Evolutionary conservation across 2,113 vertebrate genomes (phyloP), one percentile per base, ranked within the genome.

Genomic region (Scolopax mira): DNA sequence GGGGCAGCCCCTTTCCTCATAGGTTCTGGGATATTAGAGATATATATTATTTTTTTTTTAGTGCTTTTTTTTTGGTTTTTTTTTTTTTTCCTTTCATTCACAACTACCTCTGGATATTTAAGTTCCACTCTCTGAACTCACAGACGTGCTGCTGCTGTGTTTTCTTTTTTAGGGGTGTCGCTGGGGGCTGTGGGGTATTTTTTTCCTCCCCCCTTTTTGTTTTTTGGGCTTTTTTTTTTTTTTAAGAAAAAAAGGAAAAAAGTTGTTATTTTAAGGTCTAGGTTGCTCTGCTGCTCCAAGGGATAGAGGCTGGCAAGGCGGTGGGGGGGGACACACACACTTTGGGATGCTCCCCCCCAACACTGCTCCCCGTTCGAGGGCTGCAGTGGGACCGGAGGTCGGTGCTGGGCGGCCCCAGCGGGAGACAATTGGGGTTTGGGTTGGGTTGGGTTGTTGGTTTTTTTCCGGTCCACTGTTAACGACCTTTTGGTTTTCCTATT

Each of bases 71-170:
- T 46, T 49, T 79, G 70, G 75, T 93, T 77, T 42, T 30, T 46
- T 46, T 49, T 79, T 74, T 79, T 93, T 77, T 42, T 30, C 94
- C 90, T 97, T 98, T 96, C 96, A 96, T 97, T 98, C 97, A 98
- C 97, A 98, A 98, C 98, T 98, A 98, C 98, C 98, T 98, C 98
- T 98, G 98, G 98, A 98, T 98, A 97, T 97, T 98, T 97, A 96
- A 96, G 97, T 98, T 97, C 96, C 94, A 95, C 96, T 93, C 97
- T 98, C 97, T 91, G 92, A 97, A 93, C 96, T 96, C 90, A 72
- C 95, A 82, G 96, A 94, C 3, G 57, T 93, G 95, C 95, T 97
- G 96, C 98, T 97, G 97, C 94, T 97, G 94, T 30, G 62, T 46
- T 61, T 85, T 94, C 93, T 88, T 91, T 49, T 85, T 49, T 77